Evolutionary conservation across 1,140 invertebrate genomes (phyloP), one percentile per base, ranked within the genome.

Genomic region (Carcinoscorpius rotundicauda): DNA sequence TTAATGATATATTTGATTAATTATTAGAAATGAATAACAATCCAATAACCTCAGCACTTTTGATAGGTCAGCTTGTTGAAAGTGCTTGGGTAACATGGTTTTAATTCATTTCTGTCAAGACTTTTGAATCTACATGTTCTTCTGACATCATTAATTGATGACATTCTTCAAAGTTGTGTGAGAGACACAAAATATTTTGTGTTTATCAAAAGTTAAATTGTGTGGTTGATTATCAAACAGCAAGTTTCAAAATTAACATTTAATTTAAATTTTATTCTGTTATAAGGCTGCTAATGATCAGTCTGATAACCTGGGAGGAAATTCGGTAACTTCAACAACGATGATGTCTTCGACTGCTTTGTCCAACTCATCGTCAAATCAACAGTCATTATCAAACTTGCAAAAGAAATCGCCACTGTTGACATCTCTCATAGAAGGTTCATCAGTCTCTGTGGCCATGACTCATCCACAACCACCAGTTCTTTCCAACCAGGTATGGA

Each of bases 351-450:
- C 62, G 8, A 59, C 65, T 3, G 6, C 60, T 0, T 61, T 64
- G 53, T 48, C 59, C 9, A 9, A 57, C 5, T 62, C 60, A 52
- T 50, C 67, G 6, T 63, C 52, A 4, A 60, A 66, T 6, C 10
- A 58, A 48, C 71, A 70, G 51, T 72, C 72, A 65, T 70, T 75
- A 64, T 75, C 71, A 58, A 74, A 73, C 52, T 67, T 76, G 66
- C 74, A 73, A 59, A 75, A 77, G 70, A 76, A 76, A 67, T 71
- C 74, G 51, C 75, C 74, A 8, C 66, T 76, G 29, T 69, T 76
- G 56, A 72, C 70, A 6, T 76, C 75, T n/a, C 69, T 76, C 11
- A 76, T 76, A 75, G 73, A 77, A 68, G 74, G 73, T 3, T 66
- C 71, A 63, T 49, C 29, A 5, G 63, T 57, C 6, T 49, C 61